Conservation (phyloP, 2,888 invertebrate genomes). For the Drosophila prostipennis region DNA sequence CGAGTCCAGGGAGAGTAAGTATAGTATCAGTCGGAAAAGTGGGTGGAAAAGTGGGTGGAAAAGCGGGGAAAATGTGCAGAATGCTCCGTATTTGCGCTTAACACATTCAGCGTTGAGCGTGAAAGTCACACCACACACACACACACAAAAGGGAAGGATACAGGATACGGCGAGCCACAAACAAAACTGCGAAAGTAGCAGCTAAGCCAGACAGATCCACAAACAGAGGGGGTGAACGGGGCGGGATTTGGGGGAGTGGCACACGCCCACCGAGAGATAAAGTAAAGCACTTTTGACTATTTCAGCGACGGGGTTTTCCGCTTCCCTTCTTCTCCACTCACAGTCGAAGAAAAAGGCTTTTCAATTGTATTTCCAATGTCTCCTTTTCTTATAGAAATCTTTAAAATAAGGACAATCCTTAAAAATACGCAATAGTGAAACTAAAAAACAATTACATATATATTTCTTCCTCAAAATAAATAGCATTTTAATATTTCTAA, state of each 20-base stretch:
- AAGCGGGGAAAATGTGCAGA: constrained; percentile 4
- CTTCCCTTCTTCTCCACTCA: constrained; percentile 5
- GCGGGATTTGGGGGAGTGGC: constrained; percentile 5
- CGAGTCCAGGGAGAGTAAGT: constrained; percentile 84
- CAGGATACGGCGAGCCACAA: constrained; percentile 74
- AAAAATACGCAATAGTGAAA: not conserved
- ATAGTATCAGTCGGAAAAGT: constrained; percentile 55
- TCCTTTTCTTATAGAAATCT: not conserved
- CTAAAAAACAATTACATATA: no score
- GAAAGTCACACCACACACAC: constrained; percentile 68
- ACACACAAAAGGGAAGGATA: constrained; percentile 42
- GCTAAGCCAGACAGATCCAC: constrained; percentile 75
- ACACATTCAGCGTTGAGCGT: constrained; percentile 72
- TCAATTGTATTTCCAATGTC: no score
- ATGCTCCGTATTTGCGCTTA: constrained; percentile 62
- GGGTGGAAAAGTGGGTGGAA: constrained; percentile 4
- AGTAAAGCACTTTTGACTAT: constrained; percentile 78
- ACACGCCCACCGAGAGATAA: constrained; percentile 70
- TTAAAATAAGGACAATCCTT: not conserved
- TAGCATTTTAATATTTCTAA: no score
- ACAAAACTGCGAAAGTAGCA: constrained; percentile 76
- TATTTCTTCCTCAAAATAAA: no score
- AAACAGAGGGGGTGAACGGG: constrained; percentile 30
- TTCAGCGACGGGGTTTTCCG: constrained; percentile 67
- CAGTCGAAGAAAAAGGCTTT: constrained; percentile 6